phyloP scores from a whole-genome alignment of 2,113 vertebrate genomes.

The Plectropomus leopardus region DNA sequence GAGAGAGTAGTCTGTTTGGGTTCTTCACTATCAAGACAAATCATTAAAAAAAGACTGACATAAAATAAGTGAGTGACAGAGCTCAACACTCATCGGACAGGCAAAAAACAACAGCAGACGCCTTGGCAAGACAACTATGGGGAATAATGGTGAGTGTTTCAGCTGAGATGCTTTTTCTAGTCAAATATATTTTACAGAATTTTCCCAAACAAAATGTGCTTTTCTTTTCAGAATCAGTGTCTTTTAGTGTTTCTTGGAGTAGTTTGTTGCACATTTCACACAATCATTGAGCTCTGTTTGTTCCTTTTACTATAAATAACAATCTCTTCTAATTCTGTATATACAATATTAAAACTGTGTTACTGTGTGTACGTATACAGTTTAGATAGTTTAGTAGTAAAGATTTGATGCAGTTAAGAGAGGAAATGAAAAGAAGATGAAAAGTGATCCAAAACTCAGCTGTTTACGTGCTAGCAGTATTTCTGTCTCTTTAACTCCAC shows the following conservation, averaged over 20 bases:
- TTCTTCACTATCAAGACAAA: conserved; percentile 12
- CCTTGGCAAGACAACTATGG: conserved; percentile 59
- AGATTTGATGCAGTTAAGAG: background rate
- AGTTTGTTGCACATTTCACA: background rate
- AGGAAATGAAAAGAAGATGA: background rate
- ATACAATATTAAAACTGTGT: background rate
- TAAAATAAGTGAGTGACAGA: conserved; percentile 4
- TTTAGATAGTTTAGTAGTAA: background rate
- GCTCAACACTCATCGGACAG: background rate
- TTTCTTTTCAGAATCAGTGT: background rate
- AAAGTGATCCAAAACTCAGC: background rate
- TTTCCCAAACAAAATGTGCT: background rate
- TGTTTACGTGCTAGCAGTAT: background rate
- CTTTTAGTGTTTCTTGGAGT: background rate
- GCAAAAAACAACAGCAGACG: background rate
- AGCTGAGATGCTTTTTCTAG: conserved; percentile 15
- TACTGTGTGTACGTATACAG: background rate
- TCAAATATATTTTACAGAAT: too few species aligned
- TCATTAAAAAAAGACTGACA: background rate
- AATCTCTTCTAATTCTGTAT: background rate
- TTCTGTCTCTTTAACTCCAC: background rate
- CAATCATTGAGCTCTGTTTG: background rate
- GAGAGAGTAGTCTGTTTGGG: background rate
- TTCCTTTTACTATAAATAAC: background rate
- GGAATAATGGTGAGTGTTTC: conserved; percentile 68